phyloP scores from a whole-genome alignment of 2,888 invertebrate genomes.

The Xestia sexstrigata region DNA sequence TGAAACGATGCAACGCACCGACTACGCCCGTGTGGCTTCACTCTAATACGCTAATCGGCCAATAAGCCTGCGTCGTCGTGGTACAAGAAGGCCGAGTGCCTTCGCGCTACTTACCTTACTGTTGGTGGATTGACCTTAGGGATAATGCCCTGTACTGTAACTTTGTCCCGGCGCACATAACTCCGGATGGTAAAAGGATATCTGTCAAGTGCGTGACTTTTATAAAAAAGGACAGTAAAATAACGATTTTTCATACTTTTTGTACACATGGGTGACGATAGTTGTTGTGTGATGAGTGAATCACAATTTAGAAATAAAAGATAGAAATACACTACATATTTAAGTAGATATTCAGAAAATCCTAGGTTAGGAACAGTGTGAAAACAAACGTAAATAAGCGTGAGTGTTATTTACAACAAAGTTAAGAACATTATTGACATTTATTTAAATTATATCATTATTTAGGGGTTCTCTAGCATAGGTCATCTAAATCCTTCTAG shows the following conservation, averaged over 20 bases:
- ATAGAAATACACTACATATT: neutral
- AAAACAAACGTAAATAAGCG: neutral
- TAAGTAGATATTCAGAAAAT: neutral
- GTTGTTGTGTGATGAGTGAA: conserved; percentile 10
- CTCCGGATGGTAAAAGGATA: conserved; percentile 27
- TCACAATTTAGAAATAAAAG: neutral
- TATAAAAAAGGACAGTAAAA: conserved; percentile 1
- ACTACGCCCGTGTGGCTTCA: too few species aligned
- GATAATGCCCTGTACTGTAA: conserved; percentile 1
- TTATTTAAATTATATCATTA: neutral
- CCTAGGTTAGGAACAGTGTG: neutral
- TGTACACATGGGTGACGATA: conserved; percentile 35
- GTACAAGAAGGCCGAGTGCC: conserved; percentile 27
- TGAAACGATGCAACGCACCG: too few species aligned
- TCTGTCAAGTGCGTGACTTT: conserved; percentile 43
- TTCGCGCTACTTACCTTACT: conserved; percentile 33
- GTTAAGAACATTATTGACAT: neutral
- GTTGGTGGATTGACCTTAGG: neutral
- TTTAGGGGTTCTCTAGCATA: too few species aligned
- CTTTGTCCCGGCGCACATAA: conserved; percentile 16
- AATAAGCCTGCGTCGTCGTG: conserved; percentile 10
- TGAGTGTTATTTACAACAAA: conserved; percentile 9
- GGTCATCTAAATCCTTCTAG: neutral
- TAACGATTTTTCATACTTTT: neutral
- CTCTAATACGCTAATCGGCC: neutral